Evolutionary conservation across 2,113 vertebrate genomes (phyloP).

Genomic region (Terrapene triunguis): DNA sequence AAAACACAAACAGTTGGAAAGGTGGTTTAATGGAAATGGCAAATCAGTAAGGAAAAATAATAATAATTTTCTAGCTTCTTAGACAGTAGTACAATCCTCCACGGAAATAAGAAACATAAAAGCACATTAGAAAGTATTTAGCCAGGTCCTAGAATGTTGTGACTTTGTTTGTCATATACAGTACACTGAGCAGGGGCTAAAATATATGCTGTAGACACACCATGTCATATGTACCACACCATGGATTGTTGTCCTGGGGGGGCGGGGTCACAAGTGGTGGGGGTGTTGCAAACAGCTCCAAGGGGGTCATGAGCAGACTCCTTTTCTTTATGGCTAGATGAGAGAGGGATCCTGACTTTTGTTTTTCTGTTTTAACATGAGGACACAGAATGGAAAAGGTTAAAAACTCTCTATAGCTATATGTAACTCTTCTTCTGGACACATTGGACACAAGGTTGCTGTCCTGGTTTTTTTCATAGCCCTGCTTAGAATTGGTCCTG

Average conservation of each 20-base stretch:
- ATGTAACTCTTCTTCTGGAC: not conserved
- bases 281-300: not conserved
- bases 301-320: not conserved
- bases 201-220: not conserved
- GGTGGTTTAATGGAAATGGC: not conserved
- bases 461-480: not conserved
- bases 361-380: not conserved
- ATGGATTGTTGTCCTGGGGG: not conserved
- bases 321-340: not conserved
- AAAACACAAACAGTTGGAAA: not conserved
- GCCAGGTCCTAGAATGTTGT: not conserved
- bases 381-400: not conserved
- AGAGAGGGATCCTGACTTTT: not conserved
- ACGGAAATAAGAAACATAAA: not conserved
- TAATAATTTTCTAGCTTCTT: not conserved
- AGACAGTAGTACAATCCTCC: not conserved
- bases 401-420: not conserved
- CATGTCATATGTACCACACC: not conserved
- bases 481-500: not conserved
- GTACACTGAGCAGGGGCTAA: not conserved
- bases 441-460: not conserved
- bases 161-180: not conserved
- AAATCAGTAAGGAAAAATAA: not conserved
- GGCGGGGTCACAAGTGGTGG: not conserved
- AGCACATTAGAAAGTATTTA: not conserved